Conservation (phyloP, 2,888 invertebrate species). For the Chrysolina oricalcia region DNA sequence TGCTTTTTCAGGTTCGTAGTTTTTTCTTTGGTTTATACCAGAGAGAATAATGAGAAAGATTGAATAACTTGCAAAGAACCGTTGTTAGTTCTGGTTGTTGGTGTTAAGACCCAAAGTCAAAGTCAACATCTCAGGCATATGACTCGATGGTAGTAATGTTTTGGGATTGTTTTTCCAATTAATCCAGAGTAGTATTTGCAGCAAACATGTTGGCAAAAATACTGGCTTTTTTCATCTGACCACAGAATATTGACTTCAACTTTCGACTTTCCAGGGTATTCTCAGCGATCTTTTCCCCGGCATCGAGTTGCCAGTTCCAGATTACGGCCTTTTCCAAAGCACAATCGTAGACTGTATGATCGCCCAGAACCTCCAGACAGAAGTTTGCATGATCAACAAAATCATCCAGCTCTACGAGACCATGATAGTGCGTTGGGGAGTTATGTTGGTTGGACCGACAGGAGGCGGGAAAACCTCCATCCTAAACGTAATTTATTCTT, state of each 20-base stretch:
- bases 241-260: no score
- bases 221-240: no score
- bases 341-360: conserved; percentile 76
- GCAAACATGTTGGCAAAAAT: no score
- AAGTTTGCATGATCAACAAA: conserved; percentile 80
- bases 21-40: no score
- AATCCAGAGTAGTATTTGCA: no score
- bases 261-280: conserved; percentile 81
- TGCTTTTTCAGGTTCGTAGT: conserved; percentile 79
- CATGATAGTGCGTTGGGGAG: conserved; percentile 93
- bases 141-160: no score
- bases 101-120: no score
- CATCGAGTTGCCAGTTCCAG: conserved; percentile 83
- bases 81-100: no score
- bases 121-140: no score
- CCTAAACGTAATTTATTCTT: conserved; percentile 75
- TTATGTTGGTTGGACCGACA: conserved; percentile 93
- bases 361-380: conserved; percentile 79
- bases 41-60: no score
- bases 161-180: no score
- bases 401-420: conserved; percentile 92
- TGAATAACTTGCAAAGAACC: no score
- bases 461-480: conserved; percentile 90
- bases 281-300: conserved; percentile 93
- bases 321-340: conserved; percentile 84